phyloP scores from a whole-genome alignment of 2,888 invertebrate genomes.

The Standfussiana lucernea region DNA sequence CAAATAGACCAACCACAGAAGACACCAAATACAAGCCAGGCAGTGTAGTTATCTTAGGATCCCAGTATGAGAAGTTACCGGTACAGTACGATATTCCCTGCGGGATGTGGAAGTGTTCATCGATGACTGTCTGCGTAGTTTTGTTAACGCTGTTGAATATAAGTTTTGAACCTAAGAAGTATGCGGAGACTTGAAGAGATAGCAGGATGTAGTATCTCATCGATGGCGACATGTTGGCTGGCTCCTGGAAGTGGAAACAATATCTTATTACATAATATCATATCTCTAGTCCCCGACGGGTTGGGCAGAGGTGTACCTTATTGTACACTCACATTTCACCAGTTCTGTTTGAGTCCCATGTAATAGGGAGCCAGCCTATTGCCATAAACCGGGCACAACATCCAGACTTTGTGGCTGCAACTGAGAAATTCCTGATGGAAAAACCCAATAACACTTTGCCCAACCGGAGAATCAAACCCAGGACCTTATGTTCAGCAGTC shows the following conservation, averaged over 20 bases:
- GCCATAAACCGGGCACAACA: neutral
- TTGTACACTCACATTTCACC: neutral
- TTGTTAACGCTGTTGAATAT: constrained; percentile 80
- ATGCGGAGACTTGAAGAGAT: constrained; percentile 64
- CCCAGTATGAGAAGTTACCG: constrained; percentile 96
- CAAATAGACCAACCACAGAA: constrained; percentile 91
- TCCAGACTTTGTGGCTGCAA: too few species aligned
- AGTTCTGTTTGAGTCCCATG: neutral
- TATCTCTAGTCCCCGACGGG: neutral
- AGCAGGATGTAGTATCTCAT: constrained; percentile 72
- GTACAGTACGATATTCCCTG: constrained; percentile 96
- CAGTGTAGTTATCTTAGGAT: constrained; percentile 98
- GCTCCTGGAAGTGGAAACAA: constrained; percentile 44
- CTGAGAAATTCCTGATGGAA: too few species aligned
- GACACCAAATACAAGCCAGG: constrained; percentile 97
- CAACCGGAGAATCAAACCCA: too few species aligned
- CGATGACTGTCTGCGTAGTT: constrained; percentile 90
- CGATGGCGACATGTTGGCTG: constrained; percentile 67
- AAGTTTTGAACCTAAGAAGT: constrained; percentile 75
- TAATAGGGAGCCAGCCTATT: neutral
- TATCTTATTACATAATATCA: neutral
- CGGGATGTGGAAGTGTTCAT: constrained; percentile 98
- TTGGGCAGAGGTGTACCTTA: neutral
- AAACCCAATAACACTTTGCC: too few species aligned
- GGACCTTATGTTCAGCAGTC: too few species aligned